These are phyloP conservation scores for Yponomeuta evonymella DNA, from an alignment of 2,888 invertebrate genomes.

Conservation along the genomic window DNA sequence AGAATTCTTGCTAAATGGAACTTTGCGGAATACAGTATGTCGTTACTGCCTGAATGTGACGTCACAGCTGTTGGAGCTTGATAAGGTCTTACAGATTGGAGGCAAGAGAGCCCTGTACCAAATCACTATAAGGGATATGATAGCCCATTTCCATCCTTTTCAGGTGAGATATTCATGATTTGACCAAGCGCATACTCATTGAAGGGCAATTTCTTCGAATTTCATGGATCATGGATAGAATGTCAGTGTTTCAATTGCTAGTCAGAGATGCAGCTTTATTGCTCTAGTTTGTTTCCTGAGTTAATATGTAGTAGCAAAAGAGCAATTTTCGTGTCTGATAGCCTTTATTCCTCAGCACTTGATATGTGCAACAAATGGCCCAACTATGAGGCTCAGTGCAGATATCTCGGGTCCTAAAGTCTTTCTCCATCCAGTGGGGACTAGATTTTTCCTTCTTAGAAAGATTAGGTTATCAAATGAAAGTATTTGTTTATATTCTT, in stretches of 20 bases:
- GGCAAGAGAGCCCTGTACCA: constrained; percentile 45
- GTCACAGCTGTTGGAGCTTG: constrained; percentile 44
- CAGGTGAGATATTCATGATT: constrained; percentile 37
- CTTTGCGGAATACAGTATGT: constrained; percentile 49
- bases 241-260: no score
- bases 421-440: no score
- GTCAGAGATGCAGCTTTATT: not conserved
- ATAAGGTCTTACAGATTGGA: constrained; percentile 50
- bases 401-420: not conserved
- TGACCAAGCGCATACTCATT: no score
- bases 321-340: no score
- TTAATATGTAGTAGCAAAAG: no score
- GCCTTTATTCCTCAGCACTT: not conserved
- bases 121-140: constrained; percentile 54
- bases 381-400: not conserved
- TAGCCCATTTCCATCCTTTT: constrained; percentile 59
- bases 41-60: constrained; percentile 52
- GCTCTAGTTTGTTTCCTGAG: not conserved
- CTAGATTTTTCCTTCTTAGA: no score
- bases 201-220: no score
- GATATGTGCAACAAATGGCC: not conserved
- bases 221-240: no score
- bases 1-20: constrained; percentile 49
- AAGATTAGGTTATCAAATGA: no score
- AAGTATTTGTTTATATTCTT: no score